Base-by-base conservation (phyloP, 1,140 invertebrate genomes). In the Periplaneta americana region DNA sequence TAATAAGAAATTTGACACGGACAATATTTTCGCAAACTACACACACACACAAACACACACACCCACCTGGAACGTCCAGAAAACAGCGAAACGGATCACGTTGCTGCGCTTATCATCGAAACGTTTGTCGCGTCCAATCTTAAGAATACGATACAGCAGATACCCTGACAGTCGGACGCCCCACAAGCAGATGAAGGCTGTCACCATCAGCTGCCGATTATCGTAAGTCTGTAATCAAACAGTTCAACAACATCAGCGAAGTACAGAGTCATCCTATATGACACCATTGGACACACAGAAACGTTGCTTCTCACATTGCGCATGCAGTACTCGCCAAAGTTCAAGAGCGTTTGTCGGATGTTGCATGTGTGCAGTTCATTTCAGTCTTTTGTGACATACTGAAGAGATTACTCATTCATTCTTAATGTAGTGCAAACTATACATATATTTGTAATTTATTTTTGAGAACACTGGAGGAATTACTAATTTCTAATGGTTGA, bases 81-180 rank as follows among this genome's bases (percentile, higher is more conserved):
- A 98, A 0, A 96, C 93, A 33, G 95, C 96, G 87, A 97, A 97
- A 83, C 95, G 90, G 35, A 97, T 93, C 9, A 95, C 92, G 85
- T 97, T 97, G 83, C 95, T 95, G 82, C 94, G 92, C 82, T 94
- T 94, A 88, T 97, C 96, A 85, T 97, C 95, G 86, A 98, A 98
- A 84, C 96, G 92, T 84, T 96, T 96, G 87, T 98, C 96, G 85
- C 96, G 91, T 22, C 96, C 96, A 83, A 97, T 95, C 89, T 96
- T 96, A 35, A 97, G 90, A 82, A 97, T 96, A 83, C 97, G 91
- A 87, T 97, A 97, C 5, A 98, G 89, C 1, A 98, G 90, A 87
- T 97, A 98, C 17, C 92, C 93, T 4, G 96, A 96, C 1, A 98
- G 90, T 66, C 97, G 89, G 0, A 92, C 87, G 17, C 96, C 96